Evolutionary conservation across 2,113 vertebrate genomes (phyloP).

Genomic region (Chloebia gouldiae): DNA sequence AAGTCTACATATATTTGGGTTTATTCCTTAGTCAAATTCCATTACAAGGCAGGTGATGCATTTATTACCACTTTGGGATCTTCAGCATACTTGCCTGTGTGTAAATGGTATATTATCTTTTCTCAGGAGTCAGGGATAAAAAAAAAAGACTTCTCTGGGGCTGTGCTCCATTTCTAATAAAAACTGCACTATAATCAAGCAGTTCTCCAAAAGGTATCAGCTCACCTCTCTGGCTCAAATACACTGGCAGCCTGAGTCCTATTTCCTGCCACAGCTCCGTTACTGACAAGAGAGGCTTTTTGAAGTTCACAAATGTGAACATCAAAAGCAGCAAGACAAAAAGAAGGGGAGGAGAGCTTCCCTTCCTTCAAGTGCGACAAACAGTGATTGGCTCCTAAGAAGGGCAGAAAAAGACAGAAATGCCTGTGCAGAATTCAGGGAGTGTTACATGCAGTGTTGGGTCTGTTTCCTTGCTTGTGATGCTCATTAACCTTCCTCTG

Average conservation of each 20-base stretch:
- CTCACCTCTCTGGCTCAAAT: neutral
- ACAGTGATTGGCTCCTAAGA: neutral
- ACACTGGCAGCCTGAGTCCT: neutral
- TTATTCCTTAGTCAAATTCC: neutral
- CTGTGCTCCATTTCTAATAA: neutral
- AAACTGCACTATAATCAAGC: neutral
- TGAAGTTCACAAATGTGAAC: neutral
- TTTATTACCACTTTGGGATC: neutral
- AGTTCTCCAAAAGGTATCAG: neutral
- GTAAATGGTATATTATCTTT: neutral
- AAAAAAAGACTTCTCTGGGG: neutral
- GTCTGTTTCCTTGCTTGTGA: neutral
- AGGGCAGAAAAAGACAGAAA: neutral
- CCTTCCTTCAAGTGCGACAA: neutral
- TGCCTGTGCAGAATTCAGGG: neutral
- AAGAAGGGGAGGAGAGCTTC: neutral
- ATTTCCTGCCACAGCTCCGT: neutral
- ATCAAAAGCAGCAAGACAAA: neutral
- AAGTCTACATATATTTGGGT: neutral
- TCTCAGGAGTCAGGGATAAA: neutral
- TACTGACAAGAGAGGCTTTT: neutral
- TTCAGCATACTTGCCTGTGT: neutral
- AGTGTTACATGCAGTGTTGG: neutral
- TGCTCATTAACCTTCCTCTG: neutral
- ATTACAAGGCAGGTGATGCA: neutral